Base-by-base conservation (phyloP, 35 echinoderm and acorn worm species). In the Strongylocentrotus purpuratus region DNA sequence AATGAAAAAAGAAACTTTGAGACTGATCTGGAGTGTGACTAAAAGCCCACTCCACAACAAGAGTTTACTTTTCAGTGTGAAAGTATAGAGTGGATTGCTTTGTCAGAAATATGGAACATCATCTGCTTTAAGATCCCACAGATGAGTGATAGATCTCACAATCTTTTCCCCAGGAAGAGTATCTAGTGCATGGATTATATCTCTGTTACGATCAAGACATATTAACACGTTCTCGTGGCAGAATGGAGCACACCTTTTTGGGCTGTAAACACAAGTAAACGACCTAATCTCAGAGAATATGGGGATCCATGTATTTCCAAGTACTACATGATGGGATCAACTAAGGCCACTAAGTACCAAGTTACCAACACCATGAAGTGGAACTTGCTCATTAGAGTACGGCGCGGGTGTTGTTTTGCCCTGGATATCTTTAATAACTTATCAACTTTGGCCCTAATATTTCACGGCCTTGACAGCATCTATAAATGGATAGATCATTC, bases 51-150 rank as follows among this genome's bases (percentile, higher is more conserved):
- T 78, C 65, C 65, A 22, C 65, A 22, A 78, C 5, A 2, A 78
- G 65, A n/a, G 65, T 78, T 78, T 78, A 28, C 65, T 78, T 78
- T 78, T 78, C 65, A 78, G 65, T 78, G 65, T 78, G 65, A 78
- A 78, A n/a, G 65, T 78, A n/a, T 8, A 28, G 61, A 70, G 61
- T 25, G 61, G 61, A 2, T 78, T n/a, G n/a, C n/a, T n/a, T n/a
- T 78, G 20, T n/a, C 28, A 78, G 28, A 78, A 78, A 78, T 78
- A 28, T 22, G 65, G 65, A n/a, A 28, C 20, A 22, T 28, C 65
- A 78, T 78, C 65, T 78, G 65, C 65, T 78, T 28, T n/a, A 78
- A 31, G 65, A 78, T 78, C 65, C 65, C 22, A 28, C 65, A 2
- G 65, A 78, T 78, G 65, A 78, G n/a, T 78, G 65, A 78, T 78